Conservation (phyloP, 2,888 invertebrate species). For the Cheilosia vulpina region DNA sequence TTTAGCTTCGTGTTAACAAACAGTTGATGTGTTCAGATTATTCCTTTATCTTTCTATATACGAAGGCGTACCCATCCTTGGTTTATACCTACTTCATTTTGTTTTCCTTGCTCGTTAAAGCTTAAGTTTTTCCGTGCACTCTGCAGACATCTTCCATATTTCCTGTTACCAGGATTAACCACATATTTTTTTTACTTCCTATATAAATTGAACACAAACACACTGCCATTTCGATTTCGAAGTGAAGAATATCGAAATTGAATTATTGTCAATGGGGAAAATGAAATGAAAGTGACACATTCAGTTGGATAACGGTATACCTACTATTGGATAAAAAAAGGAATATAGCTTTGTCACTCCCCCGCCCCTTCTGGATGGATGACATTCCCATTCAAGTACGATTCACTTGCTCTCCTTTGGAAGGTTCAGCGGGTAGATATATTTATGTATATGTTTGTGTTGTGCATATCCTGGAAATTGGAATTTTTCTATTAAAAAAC, state of each 20-base stretch:
- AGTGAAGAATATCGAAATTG: constrained; percentile 47
- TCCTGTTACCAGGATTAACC: constrained; percentile 10
- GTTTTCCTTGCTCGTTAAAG: constrained; percentile 10
- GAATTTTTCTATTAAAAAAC: constrained; percentile 37
- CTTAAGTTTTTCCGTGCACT: neutral
- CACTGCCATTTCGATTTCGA: neutral
- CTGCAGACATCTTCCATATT: constrained; percentile 1
- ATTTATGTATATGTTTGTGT: neutral
- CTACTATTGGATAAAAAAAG: constrained; percentile 3
- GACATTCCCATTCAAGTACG: constrained; percentile 13
- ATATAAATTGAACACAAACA: constrained; percentile 14
- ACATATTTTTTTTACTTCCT: neutral
- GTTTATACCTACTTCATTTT: neutral
- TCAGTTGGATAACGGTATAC: constrained; percentile 15
- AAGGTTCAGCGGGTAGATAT: neutral
- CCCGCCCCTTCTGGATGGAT: neutral
- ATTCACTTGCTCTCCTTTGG: neutral
- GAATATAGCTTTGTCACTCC: neutral
- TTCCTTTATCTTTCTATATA: neutral
- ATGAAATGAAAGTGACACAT: constrained; percentile 42
- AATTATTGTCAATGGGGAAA: constrained; percentile 39
- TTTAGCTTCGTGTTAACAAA: constrained; percentile 67
- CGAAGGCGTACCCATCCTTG: neutral
- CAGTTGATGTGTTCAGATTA: constrained; percentile 65
- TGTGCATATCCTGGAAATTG: constrained; percentile 36